Conservation (phyloP, 2,113 vertebrate species). For the Emberiza fucata region DNA sequence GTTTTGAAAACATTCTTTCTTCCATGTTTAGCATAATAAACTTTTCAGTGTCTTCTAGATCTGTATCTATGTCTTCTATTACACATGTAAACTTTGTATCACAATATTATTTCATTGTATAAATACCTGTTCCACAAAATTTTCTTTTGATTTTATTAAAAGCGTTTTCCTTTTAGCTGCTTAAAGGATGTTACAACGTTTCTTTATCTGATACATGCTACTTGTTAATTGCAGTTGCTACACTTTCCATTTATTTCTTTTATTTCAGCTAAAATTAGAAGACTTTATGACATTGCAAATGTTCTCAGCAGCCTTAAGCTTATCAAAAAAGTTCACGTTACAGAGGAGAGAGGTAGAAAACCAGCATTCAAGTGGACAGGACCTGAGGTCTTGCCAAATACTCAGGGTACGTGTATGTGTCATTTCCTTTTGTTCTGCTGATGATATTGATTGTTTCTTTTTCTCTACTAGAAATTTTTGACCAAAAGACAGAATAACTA, state of each 20-base stretch:
- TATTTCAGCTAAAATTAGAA: slow-evolving; percentile 89
- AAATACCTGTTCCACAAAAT: not conserved
- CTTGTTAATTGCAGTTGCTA: not conserved
- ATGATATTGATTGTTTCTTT: not conserved
- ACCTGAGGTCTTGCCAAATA: slow-evolving; percentile 76
- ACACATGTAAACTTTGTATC: not conserved
- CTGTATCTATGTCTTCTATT: not conserved
- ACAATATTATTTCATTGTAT: not conserved
- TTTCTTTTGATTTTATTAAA: not conserved
- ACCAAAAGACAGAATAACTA: not conserved
- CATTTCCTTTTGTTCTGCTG: not conserved
- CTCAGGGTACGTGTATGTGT: slow-evolving; percentile 71
- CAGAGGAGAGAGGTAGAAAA: slow-evolving; percentile 88
- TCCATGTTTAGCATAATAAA: not conserved
- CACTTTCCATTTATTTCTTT: not conserved
- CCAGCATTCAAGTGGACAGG: slow-evolving; percentile 97
- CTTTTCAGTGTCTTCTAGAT: not conserved
- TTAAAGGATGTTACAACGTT: not conserved
- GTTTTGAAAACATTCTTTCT: not conserved
- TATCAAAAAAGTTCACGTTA: slow-evolving; percentile 94
- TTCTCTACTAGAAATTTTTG: not conserved
- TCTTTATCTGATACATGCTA: not conserved
- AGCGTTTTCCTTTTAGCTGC: not conserved
- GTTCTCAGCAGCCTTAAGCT: slow-evolving; percentile 93
- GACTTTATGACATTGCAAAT: slow-evolving; percentile 96